phyloP scores from a whole-genome alignment of 64 coral and sea anemone species.

The Porites lutea region DNA sequence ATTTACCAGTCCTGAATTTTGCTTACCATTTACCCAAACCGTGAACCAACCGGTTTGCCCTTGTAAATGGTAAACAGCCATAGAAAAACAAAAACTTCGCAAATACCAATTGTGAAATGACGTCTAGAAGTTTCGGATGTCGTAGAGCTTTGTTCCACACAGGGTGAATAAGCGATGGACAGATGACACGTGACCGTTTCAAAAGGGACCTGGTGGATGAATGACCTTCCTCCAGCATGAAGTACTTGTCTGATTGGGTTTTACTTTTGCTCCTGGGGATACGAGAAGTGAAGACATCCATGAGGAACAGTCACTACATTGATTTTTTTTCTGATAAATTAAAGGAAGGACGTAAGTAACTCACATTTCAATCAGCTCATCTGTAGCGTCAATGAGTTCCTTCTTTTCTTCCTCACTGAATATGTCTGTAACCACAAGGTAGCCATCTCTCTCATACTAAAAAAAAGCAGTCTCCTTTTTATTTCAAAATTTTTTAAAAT shows the following conservation, averaged over 20 bases:
- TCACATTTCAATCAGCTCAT: slow-evolving; percentile 61
- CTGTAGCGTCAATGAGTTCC: slow-evolving; percentile 24
- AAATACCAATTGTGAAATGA: slow-evolving; percentile 32
- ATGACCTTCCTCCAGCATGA: slow-evolving; percentile 1
- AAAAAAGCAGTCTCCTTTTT: background rate
- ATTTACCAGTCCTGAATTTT: too few species aligned
- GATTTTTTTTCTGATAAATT: background rate
- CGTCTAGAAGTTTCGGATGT: slow-evolving; percentile 5
- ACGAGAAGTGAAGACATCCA: background rate
- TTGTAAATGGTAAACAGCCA: slow-evolving; percentile 8
- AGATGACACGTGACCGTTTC: slow-evolving; percentile 13
- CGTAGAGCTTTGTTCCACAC: slow-evolving; percentile 37
- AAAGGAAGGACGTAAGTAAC: background rate
- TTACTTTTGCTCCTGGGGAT: slow-evolving; percentile 1
- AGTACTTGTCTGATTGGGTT: slow-evolving; percentile 25
- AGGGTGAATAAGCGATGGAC: slow-evolving; percentile 7
- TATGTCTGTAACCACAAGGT: slow-evolving; percentile 34
- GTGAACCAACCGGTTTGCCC: background rate
- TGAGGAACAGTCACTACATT: background rate
- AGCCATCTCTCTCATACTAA: slow-evolving; percentile 54
- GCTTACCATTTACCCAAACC: too few species aligned
- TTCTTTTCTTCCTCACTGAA: slow-evolving; percentile 49
- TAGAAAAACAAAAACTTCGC: background rate
- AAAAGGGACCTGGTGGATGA: background rate
- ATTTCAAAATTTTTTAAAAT: too few species aligned